Evolutionary conservation across 2,888 invertebrate genomes (phyloP).

Genomic region (Cerastoderma edule): DNA sequence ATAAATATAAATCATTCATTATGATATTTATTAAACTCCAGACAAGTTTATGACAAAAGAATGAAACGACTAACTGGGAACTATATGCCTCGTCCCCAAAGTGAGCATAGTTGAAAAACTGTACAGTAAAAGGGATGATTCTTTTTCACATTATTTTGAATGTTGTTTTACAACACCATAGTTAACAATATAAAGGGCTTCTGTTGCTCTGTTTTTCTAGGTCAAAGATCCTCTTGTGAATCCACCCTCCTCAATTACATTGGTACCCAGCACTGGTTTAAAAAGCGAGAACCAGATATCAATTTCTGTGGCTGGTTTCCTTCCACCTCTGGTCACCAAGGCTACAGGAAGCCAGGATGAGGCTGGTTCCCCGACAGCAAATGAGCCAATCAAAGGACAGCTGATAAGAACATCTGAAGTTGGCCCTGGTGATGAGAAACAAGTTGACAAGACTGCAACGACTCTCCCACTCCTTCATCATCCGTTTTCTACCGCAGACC

Average conservation of each 20-base stretch:
- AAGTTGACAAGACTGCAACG: slow-evolving; percentile 38
- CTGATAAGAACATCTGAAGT: slow-evolving; percentile 64
- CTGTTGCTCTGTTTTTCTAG: slow-evolving; percentile 6
- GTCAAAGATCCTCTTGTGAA: neutral
- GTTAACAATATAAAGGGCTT: neutral
- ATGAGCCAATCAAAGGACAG: slow-evolving; percentile 76
- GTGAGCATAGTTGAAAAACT: no score
- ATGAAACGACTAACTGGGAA: no score
- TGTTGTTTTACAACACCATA: neutral
- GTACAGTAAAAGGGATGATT: no score
- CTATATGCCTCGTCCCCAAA: no score
- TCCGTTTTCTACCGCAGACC: slow-evolving; percentile 65
- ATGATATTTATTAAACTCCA: no score
- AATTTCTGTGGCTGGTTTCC: slow-evolving; percentile 58
- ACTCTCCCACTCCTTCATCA: slow-evolving; percentile 75
- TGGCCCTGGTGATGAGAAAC: slow-evolving; percentile 14
- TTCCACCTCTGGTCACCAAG: slow-evolving; percentile 49
- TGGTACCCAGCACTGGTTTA: neutral
- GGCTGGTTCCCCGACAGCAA: slow-evolving; percentile 21
- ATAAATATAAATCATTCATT: no score
- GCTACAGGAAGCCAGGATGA: neutral
- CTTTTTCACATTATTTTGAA: neutral
- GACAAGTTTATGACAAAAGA: no score
- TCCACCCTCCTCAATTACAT: neutral
- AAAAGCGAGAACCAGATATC: slow-evolving; percentile 1